Evolutionary conservation across 2,113 vertebrate genomes (phyloP).

Genomic region (human (Homo sapiens)): GRCh38 chr11:14364001-14364500

Average conservation of each 20-base stretch:
- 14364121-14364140: neutral
- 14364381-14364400: neutral
- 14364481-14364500: conserved; percentile 60
- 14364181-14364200: conserved; percentile 67
- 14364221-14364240: conserved; percentile 55
- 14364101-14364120: neutral
- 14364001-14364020: no score
- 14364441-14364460: conserved; percentile 66
- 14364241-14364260: conserved; percentile 26
- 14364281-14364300: conserved; percentile 33
- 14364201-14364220: conserved; percentile 33
- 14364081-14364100: neutral
- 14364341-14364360: neutral
- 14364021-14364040: no score
- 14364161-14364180: conserved; percentile 57
- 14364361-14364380: neutral
- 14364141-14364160: conserved; percentile 47
- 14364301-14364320: conserved; percentile 58
- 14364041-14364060: no score
- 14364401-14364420: conserved; percentile 37
- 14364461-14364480: conserved; percentile 48
- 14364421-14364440: conserved; percentile 69
- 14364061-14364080: no score
- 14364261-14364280: neutral
- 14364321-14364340: conserved; percentile 37